phyloP scores from a whole-genome alignment of 2,113 vertebrate genomes.

The Phrynosoma blainvillii region DNA sequence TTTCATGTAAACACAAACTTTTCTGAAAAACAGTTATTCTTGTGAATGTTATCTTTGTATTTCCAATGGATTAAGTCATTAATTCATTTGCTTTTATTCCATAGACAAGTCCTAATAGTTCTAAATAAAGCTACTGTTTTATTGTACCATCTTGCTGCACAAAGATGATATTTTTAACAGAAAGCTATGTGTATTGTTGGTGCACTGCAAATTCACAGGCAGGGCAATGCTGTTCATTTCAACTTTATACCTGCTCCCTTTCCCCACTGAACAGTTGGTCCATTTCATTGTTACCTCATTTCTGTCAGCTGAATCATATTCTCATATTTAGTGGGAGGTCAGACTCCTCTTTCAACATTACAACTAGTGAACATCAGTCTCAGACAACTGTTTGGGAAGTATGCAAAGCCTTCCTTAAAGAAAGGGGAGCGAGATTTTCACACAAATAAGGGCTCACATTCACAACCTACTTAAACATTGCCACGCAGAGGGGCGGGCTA shows the following conservation, averaged over 20 bases:
- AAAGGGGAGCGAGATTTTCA: not conserved
- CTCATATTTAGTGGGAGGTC: slow-evolving; percentile 2
- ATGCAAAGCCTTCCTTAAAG: not conserved
- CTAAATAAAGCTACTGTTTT: not conserved
- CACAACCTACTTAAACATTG: not conserved
- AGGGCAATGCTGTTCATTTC: not conserved
- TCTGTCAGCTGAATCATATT: not conserved
- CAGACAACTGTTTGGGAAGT: not conserved
- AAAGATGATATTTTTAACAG: not conserved
- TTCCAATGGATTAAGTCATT: not conserved
- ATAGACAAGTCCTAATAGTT: not conserved
- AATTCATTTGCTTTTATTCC: not conserved
- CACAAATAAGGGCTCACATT: not conserved
- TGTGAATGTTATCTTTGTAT: not conserved
- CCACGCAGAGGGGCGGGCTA: no score
- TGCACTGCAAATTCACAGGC: not conserved
- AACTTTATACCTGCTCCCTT: not conserved
- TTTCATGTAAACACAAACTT: not conserved
- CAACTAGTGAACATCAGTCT: not conserved
- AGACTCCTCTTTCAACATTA: not conserved
- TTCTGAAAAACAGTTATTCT: not conserved
- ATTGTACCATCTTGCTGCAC: not conserved
- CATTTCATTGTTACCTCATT: not conserved
- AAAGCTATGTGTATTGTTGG: not conserved
- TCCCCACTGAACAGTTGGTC: not conserved